Conservation (phyloP, 2,113 vertebrate genomes). For the Lampris incognitus region DNA sequence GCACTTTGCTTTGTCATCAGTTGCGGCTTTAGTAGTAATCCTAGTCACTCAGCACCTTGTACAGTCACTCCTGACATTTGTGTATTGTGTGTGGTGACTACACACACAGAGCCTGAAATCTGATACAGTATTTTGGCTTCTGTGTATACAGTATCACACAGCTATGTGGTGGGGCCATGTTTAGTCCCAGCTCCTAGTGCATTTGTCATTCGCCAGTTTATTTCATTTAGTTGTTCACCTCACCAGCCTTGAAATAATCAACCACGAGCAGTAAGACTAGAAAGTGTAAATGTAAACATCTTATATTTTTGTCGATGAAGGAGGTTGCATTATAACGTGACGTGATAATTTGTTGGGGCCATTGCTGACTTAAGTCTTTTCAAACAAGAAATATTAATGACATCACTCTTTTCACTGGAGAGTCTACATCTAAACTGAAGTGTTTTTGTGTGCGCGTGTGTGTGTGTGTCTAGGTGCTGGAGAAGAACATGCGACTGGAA, state of each 20-base stretch:
- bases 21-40: slow-evolving; percentile 76
- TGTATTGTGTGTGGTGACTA: slow-evolving; percentile 75
- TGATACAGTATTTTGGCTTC: slow-evolving; percentile 79
- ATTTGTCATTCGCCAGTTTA: slow-evolving; percentile 39
- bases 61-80: slow-evolving; percentile 78
- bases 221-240: slow-evolving; percentile 22
- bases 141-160: slow-evolving; percentile 65
- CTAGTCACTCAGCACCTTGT: slow-evolving; percentile 75
- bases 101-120: slow-evolving; percentile 76
- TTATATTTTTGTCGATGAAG: too few species aligned
- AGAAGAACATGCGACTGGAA: slow-evolving; percentile 96
- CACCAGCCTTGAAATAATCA: slow-evolving; percentile 4
- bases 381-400: neutral
- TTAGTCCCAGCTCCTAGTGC: slow-evolving; percentile 45
- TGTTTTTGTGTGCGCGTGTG: slow-evolving; percentile 39
- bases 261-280: too few species aligned
- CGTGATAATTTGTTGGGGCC: neutral
- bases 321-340: neutral
- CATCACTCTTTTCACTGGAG: neutral
- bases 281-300: too few species aligned
- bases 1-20: slow-evolving; percentile 76
- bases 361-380: slow-evolving; percentile 1
- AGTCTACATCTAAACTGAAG: slow-evolving; percentile 32
- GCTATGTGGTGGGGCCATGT: slow-evolving; percentile 50
- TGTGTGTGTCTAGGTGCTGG: slow-evolving; percentile 86